Base-by-base conservation (phyloP, 1,140 invertebrate genomes). In the Contarinia nasturtii region DNA sequence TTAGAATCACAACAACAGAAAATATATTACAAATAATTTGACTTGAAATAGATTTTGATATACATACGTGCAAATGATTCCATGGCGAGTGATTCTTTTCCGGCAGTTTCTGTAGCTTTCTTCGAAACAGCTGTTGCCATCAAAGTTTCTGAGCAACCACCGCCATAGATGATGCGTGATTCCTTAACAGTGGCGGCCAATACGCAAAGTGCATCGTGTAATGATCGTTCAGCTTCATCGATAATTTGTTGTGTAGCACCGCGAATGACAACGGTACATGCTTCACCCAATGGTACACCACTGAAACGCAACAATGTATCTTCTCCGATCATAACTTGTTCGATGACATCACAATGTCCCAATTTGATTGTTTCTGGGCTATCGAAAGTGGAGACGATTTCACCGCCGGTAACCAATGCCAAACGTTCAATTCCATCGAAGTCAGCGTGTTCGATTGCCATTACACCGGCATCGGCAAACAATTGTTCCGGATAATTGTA, bases 401-500 rank as follows among this genome's bases (percentile, higher is more conserved):
- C 96, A 48, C 91, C 94, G 49, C 92, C 94, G 55, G 93, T 95
- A 1, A 98, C 96, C 7, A 98, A 74, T 36, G 93, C 92, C 17
- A 98, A 69, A 52, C 94, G 74, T 65, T 99, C 95, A 59, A 99
- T 95, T 42, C 96, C 96, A 69, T 98, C 94, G 66, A 99, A 99
- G 65, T 99, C 96, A 10, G 96, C 95, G 68, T 99, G 96, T 63
- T 99, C 96, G 61, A 99, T 99, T 0, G 95, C 93, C 95, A 99
- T 98, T 1, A 99, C 77, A 49, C 87, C 86, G 50, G 89, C 86
- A 75, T 99, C 96, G 45, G 95, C 90, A 68, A 99, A 99, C 46
- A 99, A 67, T 69, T 99, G 96, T 65, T 99, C 96, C 1, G 96
- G 96, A 63, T 99, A 99, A 66, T 99, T 99, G 70, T 99, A 99